phyloP scores from a whole-genome alignment of 2,797 vertebrate genomes.

The Enteromius thamalakanensis region DNA sequence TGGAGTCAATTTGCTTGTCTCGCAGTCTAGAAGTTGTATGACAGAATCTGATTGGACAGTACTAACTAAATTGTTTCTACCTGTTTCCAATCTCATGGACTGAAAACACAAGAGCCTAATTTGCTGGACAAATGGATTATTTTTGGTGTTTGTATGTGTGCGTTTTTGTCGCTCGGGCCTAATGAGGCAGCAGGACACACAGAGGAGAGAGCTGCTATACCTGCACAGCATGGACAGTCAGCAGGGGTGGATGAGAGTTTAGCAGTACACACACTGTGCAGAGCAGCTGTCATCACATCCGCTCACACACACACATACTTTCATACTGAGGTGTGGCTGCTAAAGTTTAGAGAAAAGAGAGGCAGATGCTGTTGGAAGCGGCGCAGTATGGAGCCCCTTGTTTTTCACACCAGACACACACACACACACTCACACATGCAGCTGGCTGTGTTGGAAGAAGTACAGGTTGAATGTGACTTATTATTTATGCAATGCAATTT shows the following conservation, averaged over 20 bases:
- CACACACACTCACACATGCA: conserved; percentile 7
- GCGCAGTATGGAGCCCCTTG: conserved; percentile 50
- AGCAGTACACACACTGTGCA: conserved; percentile 61
- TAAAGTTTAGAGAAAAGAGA: conserved; percentile 43
- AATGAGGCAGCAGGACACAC: conserved; percentile 64
- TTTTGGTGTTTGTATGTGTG: conserved; percentile 29
- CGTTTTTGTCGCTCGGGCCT: conserved; percentile 39
- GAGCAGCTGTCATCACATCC: conserved; percentile 61
- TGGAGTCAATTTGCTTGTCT: background rate
- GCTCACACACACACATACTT: conserved; percentile 33
- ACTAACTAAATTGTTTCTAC: conserved; percentile 5
- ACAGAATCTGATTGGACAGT: background rate
- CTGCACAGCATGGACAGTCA: conserved; percentile 74
- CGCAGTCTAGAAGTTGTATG: background rate
- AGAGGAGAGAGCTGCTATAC: conserved; percentile 71
- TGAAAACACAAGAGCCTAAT: conserved; percentile 35
- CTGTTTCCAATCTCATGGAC: conserved; percentile 20
- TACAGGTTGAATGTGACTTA: conserved; percentile 47
- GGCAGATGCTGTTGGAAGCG: conserved; percentile 54
- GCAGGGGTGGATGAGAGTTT: conserved; percentile 68
- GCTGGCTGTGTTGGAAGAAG: conserved; percentile 11
- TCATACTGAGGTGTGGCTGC: conserved; percentile 38
- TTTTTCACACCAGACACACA: conserved; percentile 40
- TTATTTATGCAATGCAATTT: conserved; percentile 16
- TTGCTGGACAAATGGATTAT: conserved; percentile 51